Evolutionary conservation across 2,888 invertebrate species (phyloP).

Genomic region (Sphaerophoria rueppellii): DNA sequence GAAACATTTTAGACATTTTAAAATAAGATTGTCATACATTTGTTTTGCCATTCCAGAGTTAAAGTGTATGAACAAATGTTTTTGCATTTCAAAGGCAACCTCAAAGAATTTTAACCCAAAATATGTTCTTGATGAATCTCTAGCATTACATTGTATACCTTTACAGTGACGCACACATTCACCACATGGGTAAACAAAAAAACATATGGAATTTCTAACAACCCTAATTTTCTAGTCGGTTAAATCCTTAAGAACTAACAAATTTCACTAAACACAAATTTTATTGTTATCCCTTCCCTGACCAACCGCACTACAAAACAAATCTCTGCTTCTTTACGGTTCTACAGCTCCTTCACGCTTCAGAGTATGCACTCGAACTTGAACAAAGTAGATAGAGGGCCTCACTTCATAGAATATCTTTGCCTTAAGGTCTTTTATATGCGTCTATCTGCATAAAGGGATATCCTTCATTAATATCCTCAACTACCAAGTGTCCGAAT

Average conservation of each 20-base stretch:
- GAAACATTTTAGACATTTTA: background rate
- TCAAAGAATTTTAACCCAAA: slow-evolving; percentile 38
- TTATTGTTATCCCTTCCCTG: slow-evolving; percentile 59
- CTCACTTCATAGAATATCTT: too few species aligned
- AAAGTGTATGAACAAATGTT: slow-evolving; percentile 16
- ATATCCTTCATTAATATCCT: slow-evolving; percentile 73
- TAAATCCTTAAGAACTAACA: slow-evolving; percentile 49
- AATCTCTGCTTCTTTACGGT: slow-evolving; percentile 31
- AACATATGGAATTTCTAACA: slow-evolving; percentile 24
- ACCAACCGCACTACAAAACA: slow-evolving; percentile 58
- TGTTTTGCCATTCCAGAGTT: background rate
- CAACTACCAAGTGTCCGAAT: slow-evolving; percentile 61
- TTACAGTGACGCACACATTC: background rate
- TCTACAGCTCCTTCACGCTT: background rate
- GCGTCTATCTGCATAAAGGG: slow-evolving; percentile 70
- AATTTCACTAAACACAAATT: slow-evolving; percentile 63
- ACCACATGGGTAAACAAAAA: background rate
- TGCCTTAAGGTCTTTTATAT: slow-evolving; percentile 38
- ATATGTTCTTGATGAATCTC: slow-evolving; percentile 18
- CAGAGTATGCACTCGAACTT: background rate
- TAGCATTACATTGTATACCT: background rate
- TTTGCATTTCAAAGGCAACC: slow-evolving; percentile 18
- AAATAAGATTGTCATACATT: slow-evolving; percentile 5
- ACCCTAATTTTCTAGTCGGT: slow-evolving; percentile 47
- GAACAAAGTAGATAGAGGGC: background rate